phyloP scores from a whole-genome alignment of 2,797 vertebrate species.

The Gambelia wislizenii region DNA sequence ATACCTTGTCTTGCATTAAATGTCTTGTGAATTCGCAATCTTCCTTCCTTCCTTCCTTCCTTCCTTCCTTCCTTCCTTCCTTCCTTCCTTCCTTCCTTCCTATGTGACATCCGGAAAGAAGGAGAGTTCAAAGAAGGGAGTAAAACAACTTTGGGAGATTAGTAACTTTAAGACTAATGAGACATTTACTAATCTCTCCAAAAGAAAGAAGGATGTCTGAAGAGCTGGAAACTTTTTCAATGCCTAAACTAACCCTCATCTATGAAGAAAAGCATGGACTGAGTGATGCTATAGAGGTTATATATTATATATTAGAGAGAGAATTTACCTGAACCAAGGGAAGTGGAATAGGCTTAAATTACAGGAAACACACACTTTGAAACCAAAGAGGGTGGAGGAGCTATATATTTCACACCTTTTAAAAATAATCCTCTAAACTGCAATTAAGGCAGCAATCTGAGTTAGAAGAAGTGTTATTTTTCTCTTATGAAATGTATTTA shows the following conservation, averaged over 20 bases:
- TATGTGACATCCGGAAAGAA: constrained; percentile 2
- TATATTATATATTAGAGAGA: not conserved
- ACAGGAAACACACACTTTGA: constrained; percentile 41
- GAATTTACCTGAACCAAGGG: constrained; percentile 50
- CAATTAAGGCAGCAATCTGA: constrained; percentile 56
- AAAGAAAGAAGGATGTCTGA: not conserved
- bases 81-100: not conserved
- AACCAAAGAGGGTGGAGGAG: constrained; percentile 43
- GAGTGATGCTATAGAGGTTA: constrained; percentile 35
- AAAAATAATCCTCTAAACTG: constrained; percentile 62
- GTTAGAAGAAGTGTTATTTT: constrained; percentile 55
- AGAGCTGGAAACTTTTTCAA: constrained; percentile 47
- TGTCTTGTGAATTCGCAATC: not conserved
- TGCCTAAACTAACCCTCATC: not conserved
- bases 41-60: not conserved
- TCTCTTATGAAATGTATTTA: constrained; percentile 54
- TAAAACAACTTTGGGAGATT: constrained; percentile 34
- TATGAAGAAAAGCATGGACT: constrained; percentile 39
- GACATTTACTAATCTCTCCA: not conserved
- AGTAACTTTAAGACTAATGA: constrained; percentile 46
- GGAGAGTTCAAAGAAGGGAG: constrained; percentile 22
- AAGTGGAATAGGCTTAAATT: constrained; percentile 45
- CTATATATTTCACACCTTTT: constrained; percentile 49
- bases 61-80: not conserved
- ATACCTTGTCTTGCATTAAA: not conserved